Evolutionary conservation across 1,140 invertebrate genomes (phyloP).

Genomic region (Saccostrea echinata): DNA sequence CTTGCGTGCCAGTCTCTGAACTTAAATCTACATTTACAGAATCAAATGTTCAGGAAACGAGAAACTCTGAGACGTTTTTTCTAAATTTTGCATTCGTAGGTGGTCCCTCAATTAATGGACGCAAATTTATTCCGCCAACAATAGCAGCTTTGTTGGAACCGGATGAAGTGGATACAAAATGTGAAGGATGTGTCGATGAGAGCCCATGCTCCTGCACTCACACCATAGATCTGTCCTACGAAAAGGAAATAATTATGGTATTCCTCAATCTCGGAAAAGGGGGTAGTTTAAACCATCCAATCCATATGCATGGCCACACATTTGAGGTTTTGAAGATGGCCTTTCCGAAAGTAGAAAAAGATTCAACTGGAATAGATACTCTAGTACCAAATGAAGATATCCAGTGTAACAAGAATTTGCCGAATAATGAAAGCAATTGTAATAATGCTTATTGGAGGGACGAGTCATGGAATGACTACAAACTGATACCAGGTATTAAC

Average conservation of each 20-base stretch:
- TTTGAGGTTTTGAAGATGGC: constrained; percentile 85
- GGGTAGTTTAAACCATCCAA: constrained; percentile 83
- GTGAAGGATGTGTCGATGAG: constrained; percentile 55
- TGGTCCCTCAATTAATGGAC: background rate
- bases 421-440: constrained; percentile 44
- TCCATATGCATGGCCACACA: constrained; percentile 88
- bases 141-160: constrained; percentile 60
- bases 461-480: constrained; percentile 48
- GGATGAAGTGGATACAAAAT: constrained; percentile 16
- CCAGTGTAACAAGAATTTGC: constrained; percentile 52
- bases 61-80: background rate
- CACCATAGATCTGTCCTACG: constrained; percentile 40
- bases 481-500: constrained; percentile 58
- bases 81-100: background rate
- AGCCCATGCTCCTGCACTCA: constrained; percentile 51
- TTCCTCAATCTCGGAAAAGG: constrained; percentile 81
- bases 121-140: constrained; percentile 42
- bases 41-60: too few relatives aligned
- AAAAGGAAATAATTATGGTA: constrained; percentile 58
- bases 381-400: constrained; percentile 56
- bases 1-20: background rate
- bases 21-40: background rate
- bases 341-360: constrained; percentile 43
- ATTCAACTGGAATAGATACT: constrained; percentile 68
- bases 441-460: constrained; percentile 61